Conservation (phyloP, 2,113 vertebrate species). For the Microcebus ravelobensis region DNA sequence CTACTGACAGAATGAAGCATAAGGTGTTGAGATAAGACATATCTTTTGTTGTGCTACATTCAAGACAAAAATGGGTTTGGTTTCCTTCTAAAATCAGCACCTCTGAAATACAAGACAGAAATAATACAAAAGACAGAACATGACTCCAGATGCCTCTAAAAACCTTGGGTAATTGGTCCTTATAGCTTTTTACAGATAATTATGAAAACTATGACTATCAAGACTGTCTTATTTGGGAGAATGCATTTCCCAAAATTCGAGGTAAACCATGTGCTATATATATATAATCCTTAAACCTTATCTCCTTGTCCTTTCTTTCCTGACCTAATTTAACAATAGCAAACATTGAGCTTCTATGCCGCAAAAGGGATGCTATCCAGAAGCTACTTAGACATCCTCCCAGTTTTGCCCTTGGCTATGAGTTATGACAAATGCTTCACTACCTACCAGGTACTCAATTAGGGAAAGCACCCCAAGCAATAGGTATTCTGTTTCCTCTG, state of each 20-base stretch:
- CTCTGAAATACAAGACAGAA: neutral
- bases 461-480: neutral
- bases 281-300: neutral
- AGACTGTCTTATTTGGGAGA: neutral
- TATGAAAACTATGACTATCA: neutral
- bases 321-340: conserved; percentile 1
- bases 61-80: conserved; percentile 8
- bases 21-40: neutral
- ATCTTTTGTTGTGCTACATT: neutral
- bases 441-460: neutral
- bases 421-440: neutral
- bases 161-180: neutral
- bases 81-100: neutral
- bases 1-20: neutral
- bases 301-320: neutral
- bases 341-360: neutral
- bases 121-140: neutral
- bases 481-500: neutral
- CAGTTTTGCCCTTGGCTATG: neutral
- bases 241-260: neutral
- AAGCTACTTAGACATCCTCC: neutral
- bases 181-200: neutral
- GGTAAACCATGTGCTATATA: neutral
- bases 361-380: neutral
- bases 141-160: neutral